Percentiles rank a stretch among this genome's conserved stretches.
Conservation (phyloP, 2,113 vertebrate species). For the Azemiops feae region DNA sequence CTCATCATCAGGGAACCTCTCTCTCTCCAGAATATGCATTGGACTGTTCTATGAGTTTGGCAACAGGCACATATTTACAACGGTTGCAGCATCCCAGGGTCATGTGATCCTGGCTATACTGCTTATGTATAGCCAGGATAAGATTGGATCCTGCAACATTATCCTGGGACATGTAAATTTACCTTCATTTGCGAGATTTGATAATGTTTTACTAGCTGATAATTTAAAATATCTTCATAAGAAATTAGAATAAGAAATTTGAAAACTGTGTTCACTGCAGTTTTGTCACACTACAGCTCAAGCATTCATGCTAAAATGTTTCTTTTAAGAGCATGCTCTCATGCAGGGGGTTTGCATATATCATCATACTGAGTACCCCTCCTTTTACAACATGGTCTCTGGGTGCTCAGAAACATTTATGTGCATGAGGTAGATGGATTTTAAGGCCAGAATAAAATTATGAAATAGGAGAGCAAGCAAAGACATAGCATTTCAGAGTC, state of each 20-base stretch:
- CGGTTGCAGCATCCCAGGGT: too few species aligned
- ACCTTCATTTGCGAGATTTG: not conserved
- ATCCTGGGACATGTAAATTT: not conserved
- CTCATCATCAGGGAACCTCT: too few species aligned
- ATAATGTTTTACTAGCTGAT: not conserved
- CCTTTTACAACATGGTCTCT: not conserved
- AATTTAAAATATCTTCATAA: not conserved
- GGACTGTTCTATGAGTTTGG: too few species aligned
- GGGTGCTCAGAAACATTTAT: not conserved
- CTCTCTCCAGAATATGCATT: too few species aligned
- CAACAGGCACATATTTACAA: too few species aligned
- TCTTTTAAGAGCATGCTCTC: not conserved
- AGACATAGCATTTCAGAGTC: not conserved
- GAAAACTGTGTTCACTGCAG: not conserved
- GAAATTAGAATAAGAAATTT: not conserved
- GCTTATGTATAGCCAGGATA: too few species aligned
- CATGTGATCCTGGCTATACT: too few species aligned
- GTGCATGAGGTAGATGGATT: not conserved
- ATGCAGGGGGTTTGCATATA: not conserved
- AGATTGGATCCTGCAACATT: too few species aligned
- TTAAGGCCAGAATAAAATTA: not conserved
- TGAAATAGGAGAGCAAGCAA: not conserved
- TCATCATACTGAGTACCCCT: not conserved
- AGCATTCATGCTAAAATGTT: not conserved
- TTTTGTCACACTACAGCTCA: not conserved